Evolutionary conservation across 2,888 invertebrate genomes (phyloP), one percentile per base, ranked within the genome.

Genomic region (Dinocampus coccinellae): DNA sequence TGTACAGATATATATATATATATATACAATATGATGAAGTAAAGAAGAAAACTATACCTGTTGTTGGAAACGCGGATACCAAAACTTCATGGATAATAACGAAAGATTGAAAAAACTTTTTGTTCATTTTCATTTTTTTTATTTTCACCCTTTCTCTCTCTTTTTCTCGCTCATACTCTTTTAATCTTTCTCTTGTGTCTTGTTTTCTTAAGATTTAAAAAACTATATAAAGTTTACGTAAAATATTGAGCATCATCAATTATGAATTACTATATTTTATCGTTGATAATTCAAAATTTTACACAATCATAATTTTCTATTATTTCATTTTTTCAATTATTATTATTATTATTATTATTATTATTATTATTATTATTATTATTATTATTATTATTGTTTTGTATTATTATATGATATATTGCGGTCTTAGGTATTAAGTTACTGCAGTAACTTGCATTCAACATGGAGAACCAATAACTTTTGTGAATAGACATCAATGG

Each of bases 71-170:
- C 16, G 47, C 3, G 47, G 47, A 16, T 16, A 9, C 47, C 16
- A 69, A 74, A 70, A 60, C 11, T 79, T 80, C 74, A 74, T 73
- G 76, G 77, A 82, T 84, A 84, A 85, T 84, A 83, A 83, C 78
- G 79, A 76, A 78, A 83, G 82, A 85, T 85, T 85, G 81, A 83
- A 85, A 85, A 85, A 84, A 81, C 84, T 84, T 82, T 61, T n/a
- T n/a, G n/a, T n/a, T n/a, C n/a, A n/a, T n/a, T 61, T 60, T 33
- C 24, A 42, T 33, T 62, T 65, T 42, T 47, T 71, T 67, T 73
- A 29, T 69, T 61, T 47, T 52, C 34, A 26, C 24, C 24, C 16
- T 57, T 52, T 39, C 26, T 62, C 22, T 62, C 39, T 24, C 6
- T 9, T 34, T 33, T 47, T 47, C 20, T 16, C 16, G 16, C 16